Conservation (phyloP, 2,888 invertebrate genomes). For the Dermolepida albohirtum region DNA sequence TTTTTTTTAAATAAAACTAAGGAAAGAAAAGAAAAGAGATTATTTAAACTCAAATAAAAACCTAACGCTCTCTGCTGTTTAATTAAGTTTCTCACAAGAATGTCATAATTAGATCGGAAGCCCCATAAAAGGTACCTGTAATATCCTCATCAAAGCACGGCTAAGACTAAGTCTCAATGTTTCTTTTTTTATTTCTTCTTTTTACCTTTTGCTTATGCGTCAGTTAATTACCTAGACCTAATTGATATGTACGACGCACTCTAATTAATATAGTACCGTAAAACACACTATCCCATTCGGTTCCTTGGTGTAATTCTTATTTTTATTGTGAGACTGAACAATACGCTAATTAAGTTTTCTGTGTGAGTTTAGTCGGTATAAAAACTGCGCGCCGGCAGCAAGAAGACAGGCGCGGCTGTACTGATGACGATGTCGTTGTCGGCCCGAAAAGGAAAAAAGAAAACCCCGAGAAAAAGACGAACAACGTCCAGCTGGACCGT, state of each 20-base stretch:
- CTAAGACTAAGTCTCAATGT: too few relatives aligned
- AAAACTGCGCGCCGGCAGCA: slow-evolving; percentile 4
- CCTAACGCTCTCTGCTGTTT: not conserved
- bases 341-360: slow-evolving; percentile 26
- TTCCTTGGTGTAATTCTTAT: not conserved
- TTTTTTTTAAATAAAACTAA: too few relatives aligned
- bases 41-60: not conserved
- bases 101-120: slow-evolving; percentile 5
- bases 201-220: slow-evolving; percentile 7
- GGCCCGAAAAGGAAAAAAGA: not conserved
- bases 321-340: slow-evolving; percentile 20
- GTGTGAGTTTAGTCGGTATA: slow-evolving; percentile 5
- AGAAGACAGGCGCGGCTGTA: not conserved
- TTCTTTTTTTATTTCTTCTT: not conserved
- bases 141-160: not conserved
- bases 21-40: too few relatives aligned
- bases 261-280: slow-evolving; percentile 14
- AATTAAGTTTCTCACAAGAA: not conserved
- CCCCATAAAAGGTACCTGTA: slow-evolving; percentile 10
- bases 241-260: slow-evolving; percentile 1
- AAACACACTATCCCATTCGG: not conserved
- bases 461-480: slow-evolving; percentile 9
- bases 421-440: slow-evolving; percentile 12
- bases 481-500: slow-evolving; percentile 11
- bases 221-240: not conserved